Evolutionary conservation across 2,113 vertebrate genomes (phyloP), one percentile per base, ranked within the genome.

Genomic region (Strix uralensis): DNA sequence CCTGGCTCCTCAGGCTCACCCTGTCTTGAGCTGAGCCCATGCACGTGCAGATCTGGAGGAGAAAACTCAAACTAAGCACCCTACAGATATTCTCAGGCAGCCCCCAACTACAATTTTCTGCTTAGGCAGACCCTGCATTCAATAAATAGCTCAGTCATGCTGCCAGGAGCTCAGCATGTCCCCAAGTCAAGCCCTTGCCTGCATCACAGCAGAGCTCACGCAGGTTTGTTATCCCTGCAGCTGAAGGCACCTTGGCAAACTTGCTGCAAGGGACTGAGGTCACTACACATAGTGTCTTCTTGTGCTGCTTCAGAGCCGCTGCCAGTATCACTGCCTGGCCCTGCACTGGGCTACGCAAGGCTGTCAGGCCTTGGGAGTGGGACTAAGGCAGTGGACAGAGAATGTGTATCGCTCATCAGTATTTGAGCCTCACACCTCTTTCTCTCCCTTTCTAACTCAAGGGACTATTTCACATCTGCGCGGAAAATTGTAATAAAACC

Each of bases 281-380:
- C 8, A 0, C n/a, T 15, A 1, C 0, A 0, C 15, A 11, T 15
- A n/a, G 38, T 3, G 0, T 52, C 74, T 34, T 32, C 32, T 61
- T 51, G 44, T 40, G n/a, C 79, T 61, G 29, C n/a, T 75, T 67
- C 30, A 23, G 74, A 82, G 44, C 21, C 46, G 1, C 75, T 34
- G 62, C 14, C 2, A 0, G 25, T 30, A 12, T 49, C 25, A 5
- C 51, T 57, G 52, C 51, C 49, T 27, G 32, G 57, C 44, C 72
- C 55, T 13, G n/a, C 1, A 1, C 67, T 77, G 55, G 36, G 58
- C 63, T 77, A 46, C 23, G 7, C 5, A 1, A 8, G 6, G 42
- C 30, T 4, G 5, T 73, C 46, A 66, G 42, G 52, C 72, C 63
- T 44, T 42, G 21, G 71, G 44, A 54, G 36, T 15, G 34, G 32